These are phyloP conservation scores for Heliconius aoede DNA, from an alignment of 2,888 invertebrate species.

Conservation along the genomic window DNA sequence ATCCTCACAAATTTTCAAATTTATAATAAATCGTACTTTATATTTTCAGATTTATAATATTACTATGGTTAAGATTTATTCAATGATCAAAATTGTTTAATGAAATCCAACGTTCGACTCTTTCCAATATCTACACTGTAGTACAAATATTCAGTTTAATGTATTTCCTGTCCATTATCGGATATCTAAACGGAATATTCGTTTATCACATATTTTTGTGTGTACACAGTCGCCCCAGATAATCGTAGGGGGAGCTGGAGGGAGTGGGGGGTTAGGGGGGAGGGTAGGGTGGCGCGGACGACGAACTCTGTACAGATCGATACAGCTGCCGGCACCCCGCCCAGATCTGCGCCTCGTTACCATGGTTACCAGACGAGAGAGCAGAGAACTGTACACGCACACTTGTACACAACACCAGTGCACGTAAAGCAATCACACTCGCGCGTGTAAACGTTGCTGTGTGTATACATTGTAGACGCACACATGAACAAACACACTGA, in stretches of 20 bases:
- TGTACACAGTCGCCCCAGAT: conserved; percentile 39
- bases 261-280: conserved; percentile 35
- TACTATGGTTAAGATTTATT: no score
- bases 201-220: conserved; percentile 43
- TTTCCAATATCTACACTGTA: background rate
- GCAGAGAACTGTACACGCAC: conserved; percentile 57
- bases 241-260: conserved; percentile 39
- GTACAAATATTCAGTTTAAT: background rate
- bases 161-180: conserved; percentile 32
- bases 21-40: no score
- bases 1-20: no score
- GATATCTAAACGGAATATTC: conserved; percentile 23
- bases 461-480: background rate
- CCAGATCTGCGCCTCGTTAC: conserved; percentile 69
- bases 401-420: background rate
- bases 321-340: conserved; percentile 83
- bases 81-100: no score
- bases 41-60: no score
- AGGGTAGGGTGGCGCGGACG: conserved; percentile 65
- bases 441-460: background rate
- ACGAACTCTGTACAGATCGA: conserved; percentile 82
- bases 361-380: conserved; percentile 69
- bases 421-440: background rate
- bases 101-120: no score
- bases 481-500: conserved; percentile 6